A percentile compares a stretch with the other conserved stretches of the same genome.
phyloP scores from a whole-genome alignment of 2,888 invertebrate species.

The Pseudolycoriella hygida region DNA sequence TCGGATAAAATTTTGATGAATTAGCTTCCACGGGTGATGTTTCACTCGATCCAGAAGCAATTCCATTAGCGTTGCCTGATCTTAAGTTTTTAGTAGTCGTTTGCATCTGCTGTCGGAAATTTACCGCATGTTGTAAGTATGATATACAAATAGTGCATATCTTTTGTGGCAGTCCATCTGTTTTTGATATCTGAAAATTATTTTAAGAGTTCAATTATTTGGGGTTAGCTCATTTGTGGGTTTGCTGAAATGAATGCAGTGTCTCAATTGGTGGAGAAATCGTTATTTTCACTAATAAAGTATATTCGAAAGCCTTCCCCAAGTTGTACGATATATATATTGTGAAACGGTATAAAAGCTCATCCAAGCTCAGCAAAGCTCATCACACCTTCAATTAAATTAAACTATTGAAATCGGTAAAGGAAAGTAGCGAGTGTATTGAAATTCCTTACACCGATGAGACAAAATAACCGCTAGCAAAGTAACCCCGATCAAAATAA shows the following conservation, averaged over 20 bases:
- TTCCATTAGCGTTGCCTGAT: conserved; percentile 6
- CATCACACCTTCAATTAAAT: too few relatives aligned
- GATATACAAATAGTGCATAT: conserved; percentile 28
- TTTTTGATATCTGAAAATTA: conserved; percentile 16
- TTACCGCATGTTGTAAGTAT: conserved; percentile 26
- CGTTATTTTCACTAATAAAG: too few relatives aligned
- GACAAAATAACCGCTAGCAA: too few relatives aligned
- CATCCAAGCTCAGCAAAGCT: too few relatives aligned
- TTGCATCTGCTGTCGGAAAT: conserved; percentile 25
- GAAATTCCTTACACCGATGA: too few relatives aligned
- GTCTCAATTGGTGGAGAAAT: too few relatives aligned
- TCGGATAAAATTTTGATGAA: background rate
- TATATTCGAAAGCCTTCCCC: too few relatives aligned
- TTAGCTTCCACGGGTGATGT: background rate
- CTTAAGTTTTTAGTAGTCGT: conserved; percentile 17
- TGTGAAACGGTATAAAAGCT: too few relatives aligned
- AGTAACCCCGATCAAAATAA: too few relatives aligned
- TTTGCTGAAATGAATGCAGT: background rate
- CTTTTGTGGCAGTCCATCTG: conserved; percentile 23
- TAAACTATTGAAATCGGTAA: too few relatives aligned
- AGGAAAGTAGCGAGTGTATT: too few relatives aligned
- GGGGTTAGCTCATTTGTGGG: background rate
- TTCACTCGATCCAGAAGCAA: conserved; percentile 11
- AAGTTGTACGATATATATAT: too few relatives aligned
- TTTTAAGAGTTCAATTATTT: background rate